phyloP scores from a whole-genome alignment of 2,113 vertebrate genomes.

The Lonchura striata region DNA sequence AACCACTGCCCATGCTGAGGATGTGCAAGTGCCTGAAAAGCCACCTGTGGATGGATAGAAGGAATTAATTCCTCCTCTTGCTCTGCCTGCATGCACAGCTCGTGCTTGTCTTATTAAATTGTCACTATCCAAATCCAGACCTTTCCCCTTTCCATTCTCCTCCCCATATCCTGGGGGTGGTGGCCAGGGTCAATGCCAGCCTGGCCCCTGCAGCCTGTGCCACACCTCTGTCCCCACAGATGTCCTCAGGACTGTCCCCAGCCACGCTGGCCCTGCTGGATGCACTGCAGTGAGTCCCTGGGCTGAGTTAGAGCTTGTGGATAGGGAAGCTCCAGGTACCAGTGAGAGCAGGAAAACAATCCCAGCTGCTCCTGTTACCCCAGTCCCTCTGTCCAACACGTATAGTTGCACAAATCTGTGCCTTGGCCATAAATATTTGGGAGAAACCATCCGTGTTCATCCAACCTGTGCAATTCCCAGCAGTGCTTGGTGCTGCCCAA shows the following conservation, averaged over 20 bases:
- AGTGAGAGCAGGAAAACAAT: background rate
- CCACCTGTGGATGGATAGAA: background rate
- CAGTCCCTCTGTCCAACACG: rapidly evolving
- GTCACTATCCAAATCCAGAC: background rate
- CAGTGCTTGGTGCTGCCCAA: background rate
- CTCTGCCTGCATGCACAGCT: background rate
- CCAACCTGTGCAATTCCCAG: background rate
- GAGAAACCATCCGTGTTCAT: background rate
- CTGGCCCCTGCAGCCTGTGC: background rate
- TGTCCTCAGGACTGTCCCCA: background rate
- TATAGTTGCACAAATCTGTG: background rate
- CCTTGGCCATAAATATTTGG: background rate
- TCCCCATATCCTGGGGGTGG: background rate
- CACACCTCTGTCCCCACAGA: background rate
- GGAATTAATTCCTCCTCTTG: background rate
- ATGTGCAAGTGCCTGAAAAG: background rate
- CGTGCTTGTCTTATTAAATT: background rate
- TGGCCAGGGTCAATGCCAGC: background rate
- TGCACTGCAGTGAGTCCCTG: background rate
- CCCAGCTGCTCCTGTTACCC: background rate
- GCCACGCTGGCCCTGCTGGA: background rate
- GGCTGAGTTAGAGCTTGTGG: background rate
- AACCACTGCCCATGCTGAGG: rapidly evolving
- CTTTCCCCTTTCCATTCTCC: background rate
- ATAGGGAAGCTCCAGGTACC: background rate